A percentile compares a stretch with the other conserved stretches of the same genome.
phyloP scores from a whole-genome alignment of 2,888 invertebrate species.

The Drepanosiphum platanoidis region DNA sequence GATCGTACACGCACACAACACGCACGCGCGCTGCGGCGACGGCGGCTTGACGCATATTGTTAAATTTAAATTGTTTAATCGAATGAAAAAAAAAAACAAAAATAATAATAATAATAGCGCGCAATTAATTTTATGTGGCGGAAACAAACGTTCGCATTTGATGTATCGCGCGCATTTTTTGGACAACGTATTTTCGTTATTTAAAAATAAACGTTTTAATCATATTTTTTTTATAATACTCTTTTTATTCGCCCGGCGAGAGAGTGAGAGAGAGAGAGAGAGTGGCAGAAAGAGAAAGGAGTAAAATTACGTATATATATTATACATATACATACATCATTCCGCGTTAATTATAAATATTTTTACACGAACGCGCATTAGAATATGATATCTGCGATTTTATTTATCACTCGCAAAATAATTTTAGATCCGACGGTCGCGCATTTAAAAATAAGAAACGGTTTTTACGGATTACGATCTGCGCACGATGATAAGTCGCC shows the following conservation, averaged over 20 bases:
- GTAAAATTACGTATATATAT: neutral
- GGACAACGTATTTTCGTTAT: slow-evolving; percentile 38
- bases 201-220: slow-evolving; percentile 55
- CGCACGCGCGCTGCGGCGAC: too few relatives aligned
- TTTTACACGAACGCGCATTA: slow-evolving; percentile 32
- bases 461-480: neutral
- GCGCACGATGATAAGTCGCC: too few relatives aligned
- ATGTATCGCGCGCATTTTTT: slow-evolving; percentile 32
- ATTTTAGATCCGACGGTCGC: slow-evolving; percentile 6
- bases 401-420: slow-evolving; percentile 9
- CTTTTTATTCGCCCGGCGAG: too few relatives aligned
- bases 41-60: neutral
- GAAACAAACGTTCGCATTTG: slow-evolving; percentile 47
- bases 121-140: slow-evolving; percentile 47
- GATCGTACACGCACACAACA: neutral
- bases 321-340: neutral
- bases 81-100: slow-evolving; percentile 43
- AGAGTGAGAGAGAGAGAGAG: too few relatives aligned
- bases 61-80: slow-evolving; percentile 27
- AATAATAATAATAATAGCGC: neutral
- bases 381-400: neutral
- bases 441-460: neutral
- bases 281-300: too few relatives aligned
- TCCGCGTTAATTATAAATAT: slow-evolving; percentile 38
- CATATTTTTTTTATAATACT: slow-evolving; percentile 34